These are phyloP conservation scores for Phyllostomus hastatus DNA, from an alignment of 2,113 vertebrate species.

Conservation along the genomic window DNA sequence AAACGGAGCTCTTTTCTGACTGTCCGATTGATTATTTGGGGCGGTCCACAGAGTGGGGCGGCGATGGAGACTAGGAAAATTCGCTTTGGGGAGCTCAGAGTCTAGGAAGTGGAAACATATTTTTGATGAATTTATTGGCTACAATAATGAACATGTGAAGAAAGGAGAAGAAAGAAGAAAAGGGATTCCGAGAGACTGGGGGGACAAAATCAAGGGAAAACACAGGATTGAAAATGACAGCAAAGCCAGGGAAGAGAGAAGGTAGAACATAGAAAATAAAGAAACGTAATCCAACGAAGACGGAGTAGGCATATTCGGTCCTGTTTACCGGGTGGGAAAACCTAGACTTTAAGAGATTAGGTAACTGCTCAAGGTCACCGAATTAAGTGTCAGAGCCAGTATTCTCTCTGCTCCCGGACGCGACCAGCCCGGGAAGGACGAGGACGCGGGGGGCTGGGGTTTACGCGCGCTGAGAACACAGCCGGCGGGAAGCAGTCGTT, in stretches of 20 bases:
- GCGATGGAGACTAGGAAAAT: neutral
- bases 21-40: neutral
- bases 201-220: neutral
- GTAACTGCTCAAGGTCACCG: neutral
- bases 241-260: neutral
- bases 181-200: neutral
- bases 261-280: neutral
- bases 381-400: neutral
- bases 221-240: neutral
- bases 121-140: neutral
- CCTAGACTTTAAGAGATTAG: neutral
- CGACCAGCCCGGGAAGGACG: neutral
- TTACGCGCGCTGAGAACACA: neutral
- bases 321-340: neutral
- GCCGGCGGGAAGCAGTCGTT: neutral
- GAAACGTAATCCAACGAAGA: neutral
- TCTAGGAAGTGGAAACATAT: neutral
- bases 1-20: neutral
- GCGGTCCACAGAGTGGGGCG: neutral
- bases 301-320: neutral
- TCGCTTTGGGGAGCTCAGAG: neutral
- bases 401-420: accelerated
- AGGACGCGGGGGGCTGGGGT: neutral
- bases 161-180: neutral
- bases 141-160: neutral